Evolutionary conservation across 2,797 vertebrate genomes (phyloP).

Genomic region (Acipenser ruthenus): DNA sequence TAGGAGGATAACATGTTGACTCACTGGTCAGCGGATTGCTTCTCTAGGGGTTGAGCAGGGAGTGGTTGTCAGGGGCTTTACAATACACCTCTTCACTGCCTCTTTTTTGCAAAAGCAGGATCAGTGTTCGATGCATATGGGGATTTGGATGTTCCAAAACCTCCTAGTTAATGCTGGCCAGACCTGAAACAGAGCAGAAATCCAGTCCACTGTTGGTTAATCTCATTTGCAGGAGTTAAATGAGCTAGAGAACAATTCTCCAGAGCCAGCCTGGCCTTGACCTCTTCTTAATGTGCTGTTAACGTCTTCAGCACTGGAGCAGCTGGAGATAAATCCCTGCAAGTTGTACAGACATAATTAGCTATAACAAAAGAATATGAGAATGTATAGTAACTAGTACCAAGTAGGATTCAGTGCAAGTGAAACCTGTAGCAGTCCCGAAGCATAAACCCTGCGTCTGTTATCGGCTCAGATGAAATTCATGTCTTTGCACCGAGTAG

Average conservation of each 20-base stretch:
- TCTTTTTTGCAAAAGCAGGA: too few species aligned
- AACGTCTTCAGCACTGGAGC: constrained; percentile 10
- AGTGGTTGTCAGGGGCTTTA: too few species aligned
- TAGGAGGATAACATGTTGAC: too few species aligned
- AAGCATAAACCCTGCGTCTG: constrained; percentile 35
- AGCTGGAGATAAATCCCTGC: constrained; percentile 3
- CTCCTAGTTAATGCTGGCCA: background rate
- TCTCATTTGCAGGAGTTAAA: constrained; percentile 17
- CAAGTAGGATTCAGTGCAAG: constrained; percentile 18
- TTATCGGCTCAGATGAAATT: constrained; percentile 3
- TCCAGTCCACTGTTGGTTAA: constrained; percentile 1
- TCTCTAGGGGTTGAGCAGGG: too few species aligned
- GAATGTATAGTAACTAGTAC: constrained; percentile 15
- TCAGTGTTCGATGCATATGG: too few species aligned
- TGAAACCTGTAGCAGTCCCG: constrained; percentile 4
- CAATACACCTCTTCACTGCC: too few species aligned
- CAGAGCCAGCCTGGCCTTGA: constrained; percentile 10
- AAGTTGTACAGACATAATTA: background rate
- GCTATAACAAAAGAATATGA: background rate
- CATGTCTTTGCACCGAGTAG: constrained; percentile 9
- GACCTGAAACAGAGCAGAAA: background rate
- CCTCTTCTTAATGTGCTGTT: constrained; percentile 8
- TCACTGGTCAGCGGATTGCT: too few species aligned
- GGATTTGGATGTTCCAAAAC: too few species aligned
- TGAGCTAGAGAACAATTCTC: background rate